Percentiles rank a stretch among this genome's conserved stretches.
phyloP scores from a whole-genome alignment of 2,113 vertebrate genomes.

The Hyaena hyaena region DNA sequence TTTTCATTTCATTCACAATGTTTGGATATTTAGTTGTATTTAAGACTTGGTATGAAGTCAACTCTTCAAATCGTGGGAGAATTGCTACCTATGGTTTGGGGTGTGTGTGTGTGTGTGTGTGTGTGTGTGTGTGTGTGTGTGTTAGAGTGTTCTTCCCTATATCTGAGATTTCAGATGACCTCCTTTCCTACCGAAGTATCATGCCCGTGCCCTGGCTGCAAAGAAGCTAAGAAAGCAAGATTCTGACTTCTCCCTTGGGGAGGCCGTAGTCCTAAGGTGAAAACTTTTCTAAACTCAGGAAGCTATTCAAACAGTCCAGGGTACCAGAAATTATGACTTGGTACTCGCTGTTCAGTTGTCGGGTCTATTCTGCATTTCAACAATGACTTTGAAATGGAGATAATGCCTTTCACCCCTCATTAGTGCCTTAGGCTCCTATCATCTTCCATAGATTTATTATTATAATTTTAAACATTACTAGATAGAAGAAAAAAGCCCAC shows the following conservation, averaged over 20 bases:
- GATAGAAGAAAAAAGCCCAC: constrained; percentile 24
- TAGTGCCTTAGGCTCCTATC: background rate
- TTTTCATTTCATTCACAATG: constrained; percentile 25
- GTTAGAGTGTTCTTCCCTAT: background rate
- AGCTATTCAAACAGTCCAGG: background rate
- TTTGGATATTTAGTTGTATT: constrained; percentile 52
- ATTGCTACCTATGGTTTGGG: background rate
- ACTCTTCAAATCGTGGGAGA: background rate
- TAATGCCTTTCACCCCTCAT: constrained; percentile 32
- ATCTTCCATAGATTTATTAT: constrained; percentile 39
- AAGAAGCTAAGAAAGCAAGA: background rate
- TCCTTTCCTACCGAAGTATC: background rate
- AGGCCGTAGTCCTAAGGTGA: background rate
- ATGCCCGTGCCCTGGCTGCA: background rate
- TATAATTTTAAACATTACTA: constrained; percentile 46
- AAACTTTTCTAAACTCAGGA: background rate
- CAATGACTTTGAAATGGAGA: background rate
- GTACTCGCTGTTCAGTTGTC: background rate
- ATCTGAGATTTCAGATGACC: background rate
- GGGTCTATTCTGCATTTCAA: background rate
- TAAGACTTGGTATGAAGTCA: constrained; percentile 21
- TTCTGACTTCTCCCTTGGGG: background rate
- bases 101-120: background rate
- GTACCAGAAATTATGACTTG: background rate
- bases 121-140: background rate